Base-by-base conservation (phyloP, 2,113 vertebrate species). In the Eulemur rufifrons region DNA sequence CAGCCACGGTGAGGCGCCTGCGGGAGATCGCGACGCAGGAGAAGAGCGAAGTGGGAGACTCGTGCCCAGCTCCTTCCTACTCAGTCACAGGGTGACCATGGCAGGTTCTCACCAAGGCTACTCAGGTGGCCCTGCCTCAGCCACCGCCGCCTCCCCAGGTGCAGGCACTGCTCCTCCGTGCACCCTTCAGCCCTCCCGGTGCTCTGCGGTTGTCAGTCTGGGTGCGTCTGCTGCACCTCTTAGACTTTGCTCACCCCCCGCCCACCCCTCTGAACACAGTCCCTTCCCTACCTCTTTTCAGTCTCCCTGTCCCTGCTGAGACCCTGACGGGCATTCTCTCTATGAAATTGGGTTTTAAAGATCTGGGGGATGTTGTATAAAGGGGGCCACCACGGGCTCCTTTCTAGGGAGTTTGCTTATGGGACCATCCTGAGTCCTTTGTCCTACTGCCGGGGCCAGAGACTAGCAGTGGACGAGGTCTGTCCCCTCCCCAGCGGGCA, bases 321-420 rank as follows among this genome's bases (percentile, higher is more conserved):
- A 86, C 9, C 21, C 34, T 83, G 73, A 73, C 14, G 45, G 12
- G 45, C 14, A 73, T 29, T 76, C 63, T 21, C 7, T 50, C 54
- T 94, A 23, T 52, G 32, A 80, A 74, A 74, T 13, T 73, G 25
- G 56, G 13, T 59, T 39, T 45, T 42, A 39, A 10, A 52, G 45
- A 17, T 8, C 6, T 29, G 20, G 0, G 0, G 25, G 56, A 23
- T 34, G 4, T 29, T 4, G n/a, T 68, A 3, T 71, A 29, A 47
- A 85, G 32, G 8, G 5, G n/a, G 5, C 1, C 29, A 47, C 8
- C 4, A 17, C 1, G 39, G 20, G 3, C 37, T 69, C 66, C 29
- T 76, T 56, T 21, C 82, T 34, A 54, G 66, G 25, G 15, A 25
- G 12, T 59, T 82, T 94, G 21, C 63, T 61, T 45, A 45, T 78